Evolutionary conservation across 2,797 vertebrate genomes (phyloP).

Genomic region (Monodelphis domestica): DNA sequence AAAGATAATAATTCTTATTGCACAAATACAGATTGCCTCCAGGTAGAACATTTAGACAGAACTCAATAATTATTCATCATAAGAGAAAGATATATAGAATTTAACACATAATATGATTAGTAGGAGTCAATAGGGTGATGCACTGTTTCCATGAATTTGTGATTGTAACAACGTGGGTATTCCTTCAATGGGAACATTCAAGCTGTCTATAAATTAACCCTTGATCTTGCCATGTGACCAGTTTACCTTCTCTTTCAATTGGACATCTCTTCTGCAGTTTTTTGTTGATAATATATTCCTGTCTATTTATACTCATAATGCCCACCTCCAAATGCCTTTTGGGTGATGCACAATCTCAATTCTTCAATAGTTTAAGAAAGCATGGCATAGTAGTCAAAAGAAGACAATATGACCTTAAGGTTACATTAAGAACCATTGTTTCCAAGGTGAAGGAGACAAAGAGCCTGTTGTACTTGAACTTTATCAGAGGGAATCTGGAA

Average conservation of each 20-base stretch:
- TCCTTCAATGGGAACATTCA: neutral
- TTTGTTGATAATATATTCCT: neutral
- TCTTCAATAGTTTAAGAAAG: neutral
- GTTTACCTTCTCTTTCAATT: neutral
- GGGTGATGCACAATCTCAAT: neutral
- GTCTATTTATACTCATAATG: neutral
- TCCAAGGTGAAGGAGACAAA: neutral
- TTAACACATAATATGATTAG: neutral
- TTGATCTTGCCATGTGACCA: neutral
- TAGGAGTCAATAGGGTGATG: neutral
- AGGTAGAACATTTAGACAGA: neutral
- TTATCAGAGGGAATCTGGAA: neutral
- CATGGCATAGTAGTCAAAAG: neutral
- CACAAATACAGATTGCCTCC: neutral
- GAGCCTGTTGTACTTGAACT: neutral
- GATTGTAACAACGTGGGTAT: neutral
- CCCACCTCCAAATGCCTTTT: neutral
- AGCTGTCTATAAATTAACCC: neutral
- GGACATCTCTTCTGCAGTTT: neutral
- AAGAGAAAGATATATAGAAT: neutral
- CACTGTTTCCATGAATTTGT: neutral
- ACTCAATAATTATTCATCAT: neutral
- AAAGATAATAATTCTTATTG: neutral
- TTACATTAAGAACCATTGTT: neutral
- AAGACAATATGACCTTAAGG: neutral